Evolutionary conservation across 2,888 invertebrate genomes (phyloP), one percentile per base, ranked within the genome.

Genomic region (Neria commutata): DNA sequence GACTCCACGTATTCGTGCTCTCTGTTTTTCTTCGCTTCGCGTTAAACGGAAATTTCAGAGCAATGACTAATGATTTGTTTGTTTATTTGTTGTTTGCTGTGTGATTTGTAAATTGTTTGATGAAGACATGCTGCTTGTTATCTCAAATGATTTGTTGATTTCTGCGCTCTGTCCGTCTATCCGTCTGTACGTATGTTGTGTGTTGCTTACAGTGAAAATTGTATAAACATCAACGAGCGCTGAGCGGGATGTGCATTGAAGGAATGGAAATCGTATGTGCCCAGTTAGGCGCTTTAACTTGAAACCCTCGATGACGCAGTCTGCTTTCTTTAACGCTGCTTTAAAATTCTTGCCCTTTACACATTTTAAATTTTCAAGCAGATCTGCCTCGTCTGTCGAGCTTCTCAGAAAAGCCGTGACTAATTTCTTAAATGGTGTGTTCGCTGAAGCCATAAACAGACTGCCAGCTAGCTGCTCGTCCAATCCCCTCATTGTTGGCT

Each of bases 51-150:
- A 57, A 63, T 63, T 53, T 60, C 53, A 58, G 56, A 25, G 45
- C 49, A 60, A 63, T 67, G 63, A 63, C 60, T 66, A 64, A 64
- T 61, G 58, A 58, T 45, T 54, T 58, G 61, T 62, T 63, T 37
- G 37, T 14, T 37, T 42, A 14, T 42, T 42, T 42, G 42, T 42
- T 42, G 42, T 42, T 42, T 42, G 21, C 29, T 29, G 17, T 42
- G 42, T n/a, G n/a, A n/a, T 42, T 42, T 42, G 42, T 42, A 6
- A 14, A 37, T n/a, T 37, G 10, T 37, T 37, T 4, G 4, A 37
- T 8, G 10, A 14, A 14, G 16, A 37, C n/a, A 14, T 6, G 37
- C 4, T 4, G n/a, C 6, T 37, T 37, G 37, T 37, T 37, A n/a
- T 37, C n/a, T 37, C n/a, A 37, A 11, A 14, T n/a, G 6, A n/a